phyloP scores from a whole-genome alignment of 2,797 vertebrate species.

The Uromys caudimaculatus region DNA sequence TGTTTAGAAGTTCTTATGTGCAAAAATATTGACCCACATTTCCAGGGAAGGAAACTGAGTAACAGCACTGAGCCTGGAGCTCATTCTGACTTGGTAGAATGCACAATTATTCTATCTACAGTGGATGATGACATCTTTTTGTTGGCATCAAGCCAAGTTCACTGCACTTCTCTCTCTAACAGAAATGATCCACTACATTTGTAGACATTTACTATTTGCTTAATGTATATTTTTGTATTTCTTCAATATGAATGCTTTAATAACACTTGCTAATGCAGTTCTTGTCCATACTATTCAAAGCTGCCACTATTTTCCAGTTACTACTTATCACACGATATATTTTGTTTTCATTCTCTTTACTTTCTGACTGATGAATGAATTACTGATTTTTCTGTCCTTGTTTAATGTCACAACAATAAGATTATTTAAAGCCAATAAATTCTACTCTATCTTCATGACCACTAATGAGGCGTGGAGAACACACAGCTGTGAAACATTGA shows the following conservation, averaged over 20 bases:
- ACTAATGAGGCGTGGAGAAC: background rate
- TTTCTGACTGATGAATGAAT: background rate
- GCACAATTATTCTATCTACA: background rate
- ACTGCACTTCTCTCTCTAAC: background rate
- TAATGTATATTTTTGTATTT: background rate
- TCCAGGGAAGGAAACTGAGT: background rate
- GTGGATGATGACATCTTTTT: fast-evolving
- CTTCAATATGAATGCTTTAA: background rate
- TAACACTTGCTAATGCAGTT: background rate
- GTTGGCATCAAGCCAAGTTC: fast-evolving
- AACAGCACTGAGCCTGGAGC: background rate
- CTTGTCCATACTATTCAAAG: background rate
- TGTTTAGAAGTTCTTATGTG: background rate
- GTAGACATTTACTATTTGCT: background rate
- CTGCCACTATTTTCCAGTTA: background rate
- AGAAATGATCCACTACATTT: too few relatives aligned
- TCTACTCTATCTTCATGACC: background rate
- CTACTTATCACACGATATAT: background rate
- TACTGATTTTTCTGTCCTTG: background rate
- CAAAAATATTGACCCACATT: background rate
- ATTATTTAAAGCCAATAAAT: background rate
- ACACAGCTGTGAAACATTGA: background rate
- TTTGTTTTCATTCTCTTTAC: background rate
- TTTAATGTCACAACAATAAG: background rate
- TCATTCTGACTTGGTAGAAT: background rate